These are phyloP conservation scores for Cepaea hortensis DNA, from an alignment of 2,888 invertebrate species.

Conservation along the genomic window DNA sequence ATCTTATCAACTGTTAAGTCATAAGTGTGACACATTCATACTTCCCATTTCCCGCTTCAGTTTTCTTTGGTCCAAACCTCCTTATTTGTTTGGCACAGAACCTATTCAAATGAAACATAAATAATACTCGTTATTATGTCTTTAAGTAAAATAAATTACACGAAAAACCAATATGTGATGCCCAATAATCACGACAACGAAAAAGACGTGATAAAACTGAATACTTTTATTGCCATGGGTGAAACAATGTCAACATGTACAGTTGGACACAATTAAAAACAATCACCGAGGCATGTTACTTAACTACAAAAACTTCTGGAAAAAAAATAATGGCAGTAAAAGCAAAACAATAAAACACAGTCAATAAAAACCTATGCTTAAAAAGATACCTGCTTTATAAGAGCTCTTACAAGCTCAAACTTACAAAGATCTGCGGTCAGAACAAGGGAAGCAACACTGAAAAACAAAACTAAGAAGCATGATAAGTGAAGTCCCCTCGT, in stretches of 20 bases:
- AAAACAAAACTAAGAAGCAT: too few species aligned
- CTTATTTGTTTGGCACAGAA: too few species aligned
- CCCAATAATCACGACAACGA: background rate
- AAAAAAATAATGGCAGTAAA: background rate
- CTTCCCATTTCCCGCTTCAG: too few species aligned
- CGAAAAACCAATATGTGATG: background rate
- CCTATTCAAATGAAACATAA: too few species aligned
- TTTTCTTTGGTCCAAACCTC: too few species aligned
- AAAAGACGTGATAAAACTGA: background rate
- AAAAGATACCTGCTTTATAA: too few species aligned
- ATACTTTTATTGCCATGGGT: slow-evolving; percentile 21
- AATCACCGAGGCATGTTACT: slow-evolving; percentile 2
- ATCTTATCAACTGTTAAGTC: too few species aligned
- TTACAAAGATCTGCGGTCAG: background rate
- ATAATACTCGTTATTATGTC: too few species aligned
- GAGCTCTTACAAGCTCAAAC: background rate
- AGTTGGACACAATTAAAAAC: background rate
- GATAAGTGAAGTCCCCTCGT: too few species aligned
- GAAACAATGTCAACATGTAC: background rate
- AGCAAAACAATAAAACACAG: background rate
- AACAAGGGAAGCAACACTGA: background rate
- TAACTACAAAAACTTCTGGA: slow-evolving; percentile 12
- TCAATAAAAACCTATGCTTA: background rate
- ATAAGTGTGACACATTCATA: too few species aligned
- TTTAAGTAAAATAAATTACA: background rate